A percentile compares a stretch with the other conserved stretches of the same genome.
These are phyloP conservation scores for Cichladusa arquata DNA, from an alignment of 2,113 vertebrate species.

Conservation along the genomic window DNA sequence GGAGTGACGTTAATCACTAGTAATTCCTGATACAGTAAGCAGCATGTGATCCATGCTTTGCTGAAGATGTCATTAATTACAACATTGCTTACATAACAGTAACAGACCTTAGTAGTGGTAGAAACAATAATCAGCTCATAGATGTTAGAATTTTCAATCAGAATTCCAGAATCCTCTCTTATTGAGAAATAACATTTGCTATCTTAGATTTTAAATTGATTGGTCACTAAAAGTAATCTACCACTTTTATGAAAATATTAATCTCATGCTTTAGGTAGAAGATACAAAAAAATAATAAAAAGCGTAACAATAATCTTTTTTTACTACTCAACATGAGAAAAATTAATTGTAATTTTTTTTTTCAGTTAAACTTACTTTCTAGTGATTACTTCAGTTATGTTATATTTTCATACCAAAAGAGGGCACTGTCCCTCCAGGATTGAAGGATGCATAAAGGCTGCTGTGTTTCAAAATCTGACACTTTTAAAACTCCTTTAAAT, in stretches of 20 bases:
- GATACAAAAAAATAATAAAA: neutral
- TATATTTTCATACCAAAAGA: conserved; percentile 38
- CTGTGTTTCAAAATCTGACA: neutral
- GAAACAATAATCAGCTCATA: neutral
- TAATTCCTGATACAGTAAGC: neutral
- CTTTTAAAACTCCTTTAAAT: neutral
- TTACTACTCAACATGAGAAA: neutral
- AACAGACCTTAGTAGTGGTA: neutral
- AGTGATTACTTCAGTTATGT: neutral
- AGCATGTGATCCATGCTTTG: neutral
- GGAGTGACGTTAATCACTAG: neutral
- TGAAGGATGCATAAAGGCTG: neutral
- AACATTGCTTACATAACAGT: neutral
- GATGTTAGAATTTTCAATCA: neutral
- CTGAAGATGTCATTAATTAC: neutral
- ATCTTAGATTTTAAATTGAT: neutral
- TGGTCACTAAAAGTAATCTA: neutral
- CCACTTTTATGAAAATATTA: neutral
- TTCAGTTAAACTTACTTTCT: neutral
- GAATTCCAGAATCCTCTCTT: neutral
- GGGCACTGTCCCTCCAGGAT: conserved; percentile 21
- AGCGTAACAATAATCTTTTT: neutral
- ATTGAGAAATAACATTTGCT: neutral
- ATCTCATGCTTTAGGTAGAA: neutral
- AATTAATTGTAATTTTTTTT: neutral